Percentiles rank a stretch among this genome's conserved stretches.
phyloP scores from a whole-genome alignment of 2,113 vertebrate species.

The Rallus limicola region DNA sequence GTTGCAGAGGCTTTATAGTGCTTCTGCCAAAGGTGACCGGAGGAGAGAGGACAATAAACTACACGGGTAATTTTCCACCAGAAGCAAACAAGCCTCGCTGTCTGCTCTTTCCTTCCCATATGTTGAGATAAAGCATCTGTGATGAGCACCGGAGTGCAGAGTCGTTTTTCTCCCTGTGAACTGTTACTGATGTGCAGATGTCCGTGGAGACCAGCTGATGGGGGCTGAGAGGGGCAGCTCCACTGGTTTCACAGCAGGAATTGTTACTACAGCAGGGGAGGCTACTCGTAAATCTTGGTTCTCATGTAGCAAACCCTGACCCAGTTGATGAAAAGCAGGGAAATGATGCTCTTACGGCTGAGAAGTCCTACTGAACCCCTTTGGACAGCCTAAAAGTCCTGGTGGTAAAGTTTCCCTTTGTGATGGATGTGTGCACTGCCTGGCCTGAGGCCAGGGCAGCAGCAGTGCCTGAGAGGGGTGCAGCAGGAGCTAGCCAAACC shows the following conservation, averaged over 20 bases:
- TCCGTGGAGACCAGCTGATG: neutral
- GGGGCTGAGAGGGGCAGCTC: neutral
- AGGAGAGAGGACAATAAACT: conserved; percentile 17
- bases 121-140: conserved; percentile 29
- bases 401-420: neutral
- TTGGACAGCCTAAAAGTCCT: neutral
- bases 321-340: neutral
- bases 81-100: conserved; percentile 2
- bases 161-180: neutral
- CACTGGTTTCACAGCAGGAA: fast-evolving
- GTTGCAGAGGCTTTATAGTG: neutral
- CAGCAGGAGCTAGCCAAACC: neutral
- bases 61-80: neutral
- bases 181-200: neutral
- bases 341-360: neutral
- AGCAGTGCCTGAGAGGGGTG: neutral
- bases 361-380: neutral
- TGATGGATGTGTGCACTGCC: neutral
- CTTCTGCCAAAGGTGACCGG: neutral
- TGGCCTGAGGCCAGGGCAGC: neutral
- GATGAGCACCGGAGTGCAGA: neutral
- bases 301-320: neutral
- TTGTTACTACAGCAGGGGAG: neutral
- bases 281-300: neutral
- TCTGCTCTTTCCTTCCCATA: conserved; percentile 27